A percentile compares a stretch with the other conserved stretches of the same genome.
These are phyloP conservation scores for Thamnophis sirtalis DNA, from an alignment of 2,113 vertebrate genomes.

Conservation along the genomic window DNA sequence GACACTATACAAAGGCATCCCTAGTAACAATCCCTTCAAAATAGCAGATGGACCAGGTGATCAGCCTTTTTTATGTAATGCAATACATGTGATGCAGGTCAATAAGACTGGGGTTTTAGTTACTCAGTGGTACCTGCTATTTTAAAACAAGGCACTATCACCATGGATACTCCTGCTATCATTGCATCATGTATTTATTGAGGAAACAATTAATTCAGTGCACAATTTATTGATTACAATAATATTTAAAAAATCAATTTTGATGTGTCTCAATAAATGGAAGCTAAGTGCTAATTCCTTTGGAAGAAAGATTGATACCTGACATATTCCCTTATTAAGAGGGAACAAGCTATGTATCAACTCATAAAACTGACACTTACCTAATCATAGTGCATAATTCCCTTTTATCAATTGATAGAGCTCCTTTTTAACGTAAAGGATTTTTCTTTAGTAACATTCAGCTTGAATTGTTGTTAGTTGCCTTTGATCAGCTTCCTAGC, in stretches of 20 bases:
- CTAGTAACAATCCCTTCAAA: background rate
- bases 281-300: background rate
- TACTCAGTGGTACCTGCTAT: background rate
- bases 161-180: background rate
- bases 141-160: background rate
- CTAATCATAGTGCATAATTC: background rate
- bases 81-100: background rate
- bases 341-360: background rate
- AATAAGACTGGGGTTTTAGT: background rate
- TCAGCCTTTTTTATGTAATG: background rate
- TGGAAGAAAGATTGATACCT: background rate
- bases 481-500: background rate
- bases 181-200: background rate
- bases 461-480: background rate
- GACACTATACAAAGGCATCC: background rate
- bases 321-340: background rate
- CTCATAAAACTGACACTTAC: background rate
- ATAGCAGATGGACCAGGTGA: background rate
- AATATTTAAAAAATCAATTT: background rate
- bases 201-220: background rate
- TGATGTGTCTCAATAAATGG: background rate
- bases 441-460: background rate
- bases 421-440: background rate
- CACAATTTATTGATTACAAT: background rate
- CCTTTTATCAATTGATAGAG: background rate